Evolutionary conservation across 2,113 vertebrate species (phyloP).

Genomic region (Gasterosteus nipponicus): DNA sequence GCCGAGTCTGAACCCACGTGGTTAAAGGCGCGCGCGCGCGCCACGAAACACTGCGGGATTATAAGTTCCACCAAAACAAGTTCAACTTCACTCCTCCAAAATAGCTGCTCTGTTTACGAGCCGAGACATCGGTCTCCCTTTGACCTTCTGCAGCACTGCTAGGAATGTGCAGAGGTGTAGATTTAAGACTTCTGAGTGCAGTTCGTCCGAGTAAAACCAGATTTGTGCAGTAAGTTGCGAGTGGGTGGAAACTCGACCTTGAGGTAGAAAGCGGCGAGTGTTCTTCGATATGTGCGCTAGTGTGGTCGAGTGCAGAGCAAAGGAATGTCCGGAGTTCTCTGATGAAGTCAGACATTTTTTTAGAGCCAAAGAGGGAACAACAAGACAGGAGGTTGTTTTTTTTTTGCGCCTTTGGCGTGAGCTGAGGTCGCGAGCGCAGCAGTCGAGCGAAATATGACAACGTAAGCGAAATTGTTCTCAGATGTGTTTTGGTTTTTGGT

Average conservation of each 20-base stretch:
- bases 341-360: slow-evolving; percentile 13
- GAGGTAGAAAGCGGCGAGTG: not conserved
- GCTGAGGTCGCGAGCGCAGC: not conserved
- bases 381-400: not conserved
- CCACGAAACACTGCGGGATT: not conserved
- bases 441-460: not conserved
- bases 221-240: not conserved
- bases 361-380: not conserved
- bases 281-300: not conserved
- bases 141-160: slow-evolving; percentile 16
- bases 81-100: slow-evolving; percentile 15
- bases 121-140: slow-evolving; percentile 1
- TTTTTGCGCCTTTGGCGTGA: too few species aligned
- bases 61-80: not conserved
- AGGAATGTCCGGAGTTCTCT: slow-evolving; percentile 3
- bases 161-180: slow-evolving; percentile 23
- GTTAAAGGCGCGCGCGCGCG: not conserved
- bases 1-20: not conserved
- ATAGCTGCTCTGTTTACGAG: slow-evolving; percentile 27
- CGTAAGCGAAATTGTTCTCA: slow-evolving; percentile 41
- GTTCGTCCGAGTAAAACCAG: not conserved
- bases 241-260: not conserved
- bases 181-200: not conserved
- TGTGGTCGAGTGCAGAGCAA: not conserved
- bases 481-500: slow-evolving; percentile 36